phyloP scores from a whole-genome alignment of 2,797 vertebrate genomes.

The Ictinia mississippiensis region DNA sequence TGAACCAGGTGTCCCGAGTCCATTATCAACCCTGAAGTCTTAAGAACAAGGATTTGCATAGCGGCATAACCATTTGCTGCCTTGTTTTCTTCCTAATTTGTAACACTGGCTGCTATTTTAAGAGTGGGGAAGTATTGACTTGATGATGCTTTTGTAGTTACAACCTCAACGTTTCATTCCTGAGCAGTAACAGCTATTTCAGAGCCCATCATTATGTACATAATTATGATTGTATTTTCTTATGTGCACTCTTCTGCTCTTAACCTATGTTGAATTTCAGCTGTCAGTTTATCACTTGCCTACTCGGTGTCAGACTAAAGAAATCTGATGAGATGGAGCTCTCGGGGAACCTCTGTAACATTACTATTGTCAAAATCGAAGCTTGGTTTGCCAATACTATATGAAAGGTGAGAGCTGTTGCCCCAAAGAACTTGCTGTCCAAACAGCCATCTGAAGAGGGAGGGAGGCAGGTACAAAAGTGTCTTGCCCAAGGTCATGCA shows the following conservation, averaged over 20 bases:
- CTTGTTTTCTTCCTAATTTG: background rate
- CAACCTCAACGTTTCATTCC: background rate
- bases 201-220: accelerated
- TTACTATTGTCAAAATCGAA: background rate
- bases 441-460: background rate
- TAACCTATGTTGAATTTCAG: background rate
- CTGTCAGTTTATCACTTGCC: background rate
- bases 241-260: background rate
- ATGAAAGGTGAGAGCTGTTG: background rate
- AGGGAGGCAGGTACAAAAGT: background rate
- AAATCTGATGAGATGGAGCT: background rate
- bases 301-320: background rate
- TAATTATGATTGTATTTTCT: background rate
- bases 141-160: background rate
- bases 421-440: background rate
- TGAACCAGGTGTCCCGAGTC: background rate
- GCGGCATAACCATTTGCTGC: background rate
- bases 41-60: background rate
- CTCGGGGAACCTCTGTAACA: background rate
- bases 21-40: background rate
- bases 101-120: background rate
- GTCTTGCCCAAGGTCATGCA: background rate
- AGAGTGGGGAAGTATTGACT: background rate
- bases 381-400: background rate
- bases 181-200: background rate